Evolutionary conservation across 2,888 invertebrate species (phyloP).

Genomic region (Pterostichus niger): DNA sequence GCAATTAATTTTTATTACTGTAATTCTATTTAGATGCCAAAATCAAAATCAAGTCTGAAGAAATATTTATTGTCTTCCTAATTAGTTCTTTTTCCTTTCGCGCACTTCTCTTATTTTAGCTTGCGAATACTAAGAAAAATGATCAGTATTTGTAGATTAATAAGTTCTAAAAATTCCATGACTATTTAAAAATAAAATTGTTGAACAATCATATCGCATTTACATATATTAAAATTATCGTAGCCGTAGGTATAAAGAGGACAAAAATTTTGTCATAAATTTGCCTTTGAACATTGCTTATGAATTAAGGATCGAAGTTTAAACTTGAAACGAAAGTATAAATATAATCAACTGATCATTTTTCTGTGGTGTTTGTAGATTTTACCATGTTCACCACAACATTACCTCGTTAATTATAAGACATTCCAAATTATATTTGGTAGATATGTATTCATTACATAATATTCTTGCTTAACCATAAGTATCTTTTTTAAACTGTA

Average conservation of each 20-base stretch:
- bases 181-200: slow-evolving; percentile 26
- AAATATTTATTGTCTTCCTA: slow-evolving; percentile 53
- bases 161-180: background rate
- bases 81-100: background rate
- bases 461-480: slow-evolving; percentile 38
- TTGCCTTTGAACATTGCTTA: slow-evolving; percentile 53
- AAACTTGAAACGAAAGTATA: slow-evolving; percentile 25
- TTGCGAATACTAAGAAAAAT: slow-evolving; percentile 51
- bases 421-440: slow-evolving; percentile 61
- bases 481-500: slow-evolving; percentile 46
- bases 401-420: slow-evolving; percentile 67
- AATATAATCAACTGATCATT: slow-evolving; percentile 47
- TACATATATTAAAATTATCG: slow-evolving; percentile 40
- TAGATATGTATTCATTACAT: slow-evolving; percentile 36
- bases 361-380: slow-evolving; percentile 49
- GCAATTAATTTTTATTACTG: slow-evolving; percentile 6
- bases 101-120: slow-evolving; percentile 39
- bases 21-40: slow-evolving; percentile 55
- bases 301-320: slow-evolving; percentile 24
- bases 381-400: slow-evolving; percentile 56
- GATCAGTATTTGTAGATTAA: slow-evolving; percentile 39
- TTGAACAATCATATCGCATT: slow-evolving; percentile 45
- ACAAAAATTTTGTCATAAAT: slow-evolving; percentile 29
- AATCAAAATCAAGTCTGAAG: slow-evolving; percentile 58
- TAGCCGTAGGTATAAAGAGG: slow-evolving; percentile 34